A percentile compares a stretch with the other conserved stretches of the same genome.
Conservation (phyloP, 2,888 invertebrate species). For the Rhingia campestris region DNA sequence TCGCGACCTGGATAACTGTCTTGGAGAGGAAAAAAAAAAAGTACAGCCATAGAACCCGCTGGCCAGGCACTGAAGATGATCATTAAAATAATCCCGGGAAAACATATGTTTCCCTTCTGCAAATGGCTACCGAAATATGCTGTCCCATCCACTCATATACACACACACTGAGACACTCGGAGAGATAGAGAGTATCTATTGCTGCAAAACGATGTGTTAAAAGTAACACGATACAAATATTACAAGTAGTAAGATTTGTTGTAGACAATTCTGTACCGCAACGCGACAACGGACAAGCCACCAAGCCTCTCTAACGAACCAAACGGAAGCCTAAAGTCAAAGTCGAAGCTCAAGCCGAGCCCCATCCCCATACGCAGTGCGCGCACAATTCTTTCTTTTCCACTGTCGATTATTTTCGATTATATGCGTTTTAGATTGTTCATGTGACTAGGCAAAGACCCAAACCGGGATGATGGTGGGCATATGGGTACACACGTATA, state of each 20-base stretch:
- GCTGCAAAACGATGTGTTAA: slow-evolving; percentile 74
- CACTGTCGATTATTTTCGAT: slow-evolving; percentile 71
- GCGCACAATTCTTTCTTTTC: slow-evolving; percentile 32
- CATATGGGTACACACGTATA: too few species aligned
- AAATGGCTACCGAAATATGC: slow-evolving; percentile 71
- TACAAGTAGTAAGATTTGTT: slow-evolving; percentile 72
- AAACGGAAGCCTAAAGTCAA: slow-evolving; percentile 56
- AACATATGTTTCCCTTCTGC: slow-evolving; percentile 68
- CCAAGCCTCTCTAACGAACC: slow-evolving; percentile 59
- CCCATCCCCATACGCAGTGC: slow-evolving; percentile 52
- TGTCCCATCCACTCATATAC: neutral
- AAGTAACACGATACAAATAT: slow-evolving; percentile 74
- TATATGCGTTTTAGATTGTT: slow-evolving; percentile 74
- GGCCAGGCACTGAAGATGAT: slow-evolving; percentile 57
- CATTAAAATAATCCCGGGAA: slow-evolving; percentile 72
- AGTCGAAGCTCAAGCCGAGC: slow-evolving; percentile 29
- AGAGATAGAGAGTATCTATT: slow-evolving; percentile 56
- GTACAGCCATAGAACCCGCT: slow-evolving; percentile 36
- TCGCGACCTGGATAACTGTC: slow-evolving; percentile 70
- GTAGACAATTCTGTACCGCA: slow-evolving; percentile 62
- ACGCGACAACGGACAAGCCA: slow-evolving; percentile 20
- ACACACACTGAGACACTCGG: neutral
- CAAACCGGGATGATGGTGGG: slow-evolving; percentile 1
- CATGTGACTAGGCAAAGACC: slow-evolving; percentile 7
- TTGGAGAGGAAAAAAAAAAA: neutral